Conservation (phyloP, 1,140 invertebrate genomes). For the Orius insidiosus region DNA sequence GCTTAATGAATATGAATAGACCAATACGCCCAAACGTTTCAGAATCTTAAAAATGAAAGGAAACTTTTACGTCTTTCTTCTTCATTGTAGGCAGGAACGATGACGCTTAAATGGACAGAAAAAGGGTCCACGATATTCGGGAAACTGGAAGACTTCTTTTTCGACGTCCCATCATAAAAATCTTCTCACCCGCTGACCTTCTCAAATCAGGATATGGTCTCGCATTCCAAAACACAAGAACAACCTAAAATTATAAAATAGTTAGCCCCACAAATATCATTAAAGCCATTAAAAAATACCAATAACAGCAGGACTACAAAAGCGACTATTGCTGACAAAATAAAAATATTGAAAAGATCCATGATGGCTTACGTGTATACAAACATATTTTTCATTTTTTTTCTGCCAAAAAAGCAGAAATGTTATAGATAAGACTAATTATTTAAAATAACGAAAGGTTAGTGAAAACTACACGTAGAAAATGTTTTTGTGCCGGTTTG, state of each 20-base stretch:
- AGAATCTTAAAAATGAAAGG: conserved; percentile 12
- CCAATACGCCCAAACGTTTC: too few species aligned
- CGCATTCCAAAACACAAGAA: conserved; percentile 22
- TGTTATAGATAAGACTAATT: too few species aligned
- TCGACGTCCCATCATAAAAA: conserved; percentile 47
- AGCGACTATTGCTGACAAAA: too few species aligned
- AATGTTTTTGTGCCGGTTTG: too few species aligned
- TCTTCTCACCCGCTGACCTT: conserved; percentile 56
- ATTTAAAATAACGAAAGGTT: too few species aligned
- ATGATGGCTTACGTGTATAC: too few species aligned
- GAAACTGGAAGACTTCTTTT: conserved; percentile 37
- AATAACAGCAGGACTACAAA: not conserved
- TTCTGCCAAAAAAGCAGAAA: too few species aligned
- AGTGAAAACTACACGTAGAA: too few species aligned
- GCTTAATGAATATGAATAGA: too few species aligned
- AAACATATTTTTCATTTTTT: too few species aligned
- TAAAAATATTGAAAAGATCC: too few species aligned
- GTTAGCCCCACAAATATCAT: not conserved
- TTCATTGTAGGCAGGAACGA: conserved; percentile 95
- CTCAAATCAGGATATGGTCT: conserved; percentile 48
- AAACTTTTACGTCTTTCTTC: conserved; percentile 60
- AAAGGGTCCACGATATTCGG: conserved; percentile 52
- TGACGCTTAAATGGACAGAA: conserved; percentile 60
- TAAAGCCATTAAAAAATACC: not conserved
- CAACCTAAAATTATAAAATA: not conserved